Evolutionary conservation across 2,797 vertebrate species (phyloP), one percentile per base, ranked within the genome.

Genomic region (Sebastes trivittatus): DNA sequence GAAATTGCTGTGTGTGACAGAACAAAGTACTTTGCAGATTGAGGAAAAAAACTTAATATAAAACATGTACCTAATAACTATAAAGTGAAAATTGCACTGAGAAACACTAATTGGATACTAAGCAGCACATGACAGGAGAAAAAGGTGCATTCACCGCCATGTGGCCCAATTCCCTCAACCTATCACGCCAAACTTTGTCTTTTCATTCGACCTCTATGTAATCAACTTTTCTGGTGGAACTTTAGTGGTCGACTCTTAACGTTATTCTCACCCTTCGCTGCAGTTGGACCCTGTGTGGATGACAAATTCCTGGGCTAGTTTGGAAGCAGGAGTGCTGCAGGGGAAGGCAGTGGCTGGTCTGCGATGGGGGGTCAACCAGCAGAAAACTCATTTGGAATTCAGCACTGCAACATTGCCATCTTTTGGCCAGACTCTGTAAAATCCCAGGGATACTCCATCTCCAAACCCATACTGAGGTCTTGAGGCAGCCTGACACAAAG

Each of bases 361-460:
- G 81, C 60, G 72, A 62, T 76, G 72, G 82, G 86, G 83, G 91
- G 83, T 75, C 84, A 86, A 78, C 67, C 55, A 58, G 84, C 58
- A 30, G 68, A 83, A 89, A 84, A 69, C 87, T 90, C 88, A 89
- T 90, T 94, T 93, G 82, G 79, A 94, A 94, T 96, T 95, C 94
- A 94, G 93, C 88, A 96, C 94, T 94, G 95, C 96, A 96, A 96
- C 95, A 96, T 95, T 96, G 96, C 96, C 96, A 96, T 95, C 96
- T 96, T 96, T 96, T 96, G 96, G 96, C 85, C 92, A 94, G 80
- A 87, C 85, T 92, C 68, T 73, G 83, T 76, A 72, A 89, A 83
- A 87, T 80, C 73, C 77, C 73, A 60, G 60, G 66, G 66, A 89
- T 76, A 32, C 85, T 83, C 74, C 68, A 77, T 81, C 81, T 87